Base-by-base conservation (phyloP, 2,888 invertebrate species). In the Troides aeacus region DNA sequence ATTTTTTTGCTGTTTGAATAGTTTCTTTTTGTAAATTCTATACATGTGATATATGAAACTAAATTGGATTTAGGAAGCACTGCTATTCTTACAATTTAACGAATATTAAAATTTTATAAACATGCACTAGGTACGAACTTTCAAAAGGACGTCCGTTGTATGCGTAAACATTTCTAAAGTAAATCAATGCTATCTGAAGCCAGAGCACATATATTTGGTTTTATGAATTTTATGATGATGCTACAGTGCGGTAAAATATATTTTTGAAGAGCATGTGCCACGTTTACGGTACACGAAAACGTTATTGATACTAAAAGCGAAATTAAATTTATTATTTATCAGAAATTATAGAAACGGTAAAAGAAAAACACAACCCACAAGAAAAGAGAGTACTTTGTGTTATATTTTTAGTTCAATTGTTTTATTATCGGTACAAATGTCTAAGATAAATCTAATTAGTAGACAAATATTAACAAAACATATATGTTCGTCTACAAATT, bases 141-240 rank as follows among this genome's bases (percentile, higher is more conserved):
- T 81, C 81, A 82, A 81, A 85, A 84, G 81, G 81, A 85, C 89
- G 88, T 86, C 87, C 86, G 88, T 74, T 79, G 81, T 77, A 79
- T 79, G 76, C 83, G 85, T 87, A 87, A 88, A 90, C 84, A 85
- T 80, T 80, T 83, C 79, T 79, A 82, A 84, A 86, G 87, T 90
- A 90, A 90, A 90, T 89, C 88, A 88, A 87, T 87, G 80, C 78
- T 78, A 80, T 74, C 81, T 77, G 79, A 75, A 81, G 79, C 80
- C 77, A 79, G 79, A 81, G 76, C 76, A 74, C 75, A 81, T 82
- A 84, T 81, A 85, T 87, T 86, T 81, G 81, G 78, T 84, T 87
- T 88, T 86, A 86, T 82, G 80, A 78, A 82, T 87, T 89, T 88
- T 88, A 89, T 85, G 90, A 89, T 89, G 87, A 89, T 89, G 86